Base-by-base conservation (phyloP, 1,140 invertebrate species). In the Leptinotarsa defecta region DNA sequence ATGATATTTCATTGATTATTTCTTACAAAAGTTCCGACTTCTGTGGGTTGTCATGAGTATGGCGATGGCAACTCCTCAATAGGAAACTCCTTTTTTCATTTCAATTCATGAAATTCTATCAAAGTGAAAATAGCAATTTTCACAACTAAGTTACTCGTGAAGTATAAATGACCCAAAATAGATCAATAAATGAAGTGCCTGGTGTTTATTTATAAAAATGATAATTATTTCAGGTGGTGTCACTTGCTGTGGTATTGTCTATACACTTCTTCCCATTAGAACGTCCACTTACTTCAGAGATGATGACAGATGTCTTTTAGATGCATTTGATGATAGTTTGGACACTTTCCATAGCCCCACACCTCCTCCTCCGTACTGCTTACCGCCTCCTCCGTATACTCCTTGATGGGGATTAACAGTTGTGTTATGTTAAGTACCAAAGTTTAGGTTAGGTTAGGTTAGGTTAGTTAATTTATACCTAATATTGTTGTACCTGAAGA, bases 311-410 rank as follows among this genome's bases (percentile, higher is more conserved):
- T 83, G 84, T 75, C 72, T 83, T 34, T 79, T 84, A 48, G 82
- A 83, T 62, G 80, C 86, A 84, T 81, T 85, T 84, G 64, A 86
- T 85, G 73, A 88, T 84, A 48, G 83, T 84, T 3, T 82, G 85
- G 69, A 87, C 83, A 49, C 78, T 77, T 65, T 88, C 85, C 80
- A 88, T 86, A 78, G 86, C 84, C 79, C 87, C 83, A 78, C 87
- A 84, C 73, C 88, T 85, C 80, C 88, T 84, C 82, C 87, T 83
- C 82, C 86, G 84, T 75, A 88, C 84, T 68, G 83, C 84, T 74
- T 88, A 67, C 87, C 87, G 3, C 88, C 88, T 2, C 88, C 88
- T 13, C 88, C 88, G 48, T 89, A 89, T 74, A 86, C 87, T 2
- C 88, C 88, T 70, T 89, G 80, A 80, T 79, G 19, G 20, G 19